Base-by-base conservation (phyloP, 2,888 invertebrate genomes). In the Steinernema carpocapsae region DNA sequence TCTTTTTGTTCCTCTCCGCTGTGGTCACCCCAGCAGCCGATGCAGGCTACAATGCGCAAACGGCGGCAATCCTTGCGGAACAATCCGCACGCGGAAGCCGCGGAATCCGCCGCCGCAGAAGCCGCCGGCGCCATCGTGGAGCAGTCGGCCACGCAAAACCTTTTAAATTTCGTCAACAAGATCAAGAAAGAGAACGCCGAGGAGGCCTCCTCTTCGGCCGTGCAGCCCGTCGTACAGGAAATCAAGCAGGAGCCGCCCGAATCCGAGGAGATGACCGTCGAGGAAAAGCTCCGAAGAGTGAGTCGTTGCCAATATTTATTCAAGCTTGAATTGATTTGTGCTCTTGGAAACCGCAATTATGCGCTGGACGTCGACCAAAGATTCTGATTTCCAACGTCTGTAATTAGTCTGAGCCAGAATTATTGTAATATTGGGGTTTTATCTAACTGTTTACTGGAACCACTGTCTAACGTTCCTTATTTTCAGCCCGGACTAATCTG, bases 121-220 rank as follows among this genome's bases (percentile, higher is more conserved):
- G 64, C 3, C 24, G 4, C 26, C 32, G 17, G 29, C 19, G 32
- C 32, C 4, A 29, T 19, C 56, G 3, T 14, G 19, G 56, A 64
- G 32, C 32, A 64, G 32, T 29, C 64, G 19, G 29, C 24, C 12
- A 64, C 64, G 29, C 64, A 29, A 14, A 64, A 17, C 14, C 64
- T 64, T 17, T 17, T 64, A 2, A 64, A 64, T n/a, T 32, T 64
- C 17, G 64, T 64, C 64, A 29, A 64, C 12, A 14, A 14, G 64
- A 64, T 64, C 64, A 64, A 64, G 37, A 64, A 19, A n/a, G 64
- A 64, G 64, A 64, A n/a, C 32, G 32, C 29, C 32, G 64, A 64
- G 4, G 29, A 26, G 22, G 14, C 56, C 3, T 24, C 12, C 56
- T 19, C n/a, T 14, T 48, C 48, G 48, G 19, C n/a, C 19, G 48